phyloP scores from a whole-genome alignment of 2,797 vertebrate species.

The Xyrichtys novacula region DNA sequence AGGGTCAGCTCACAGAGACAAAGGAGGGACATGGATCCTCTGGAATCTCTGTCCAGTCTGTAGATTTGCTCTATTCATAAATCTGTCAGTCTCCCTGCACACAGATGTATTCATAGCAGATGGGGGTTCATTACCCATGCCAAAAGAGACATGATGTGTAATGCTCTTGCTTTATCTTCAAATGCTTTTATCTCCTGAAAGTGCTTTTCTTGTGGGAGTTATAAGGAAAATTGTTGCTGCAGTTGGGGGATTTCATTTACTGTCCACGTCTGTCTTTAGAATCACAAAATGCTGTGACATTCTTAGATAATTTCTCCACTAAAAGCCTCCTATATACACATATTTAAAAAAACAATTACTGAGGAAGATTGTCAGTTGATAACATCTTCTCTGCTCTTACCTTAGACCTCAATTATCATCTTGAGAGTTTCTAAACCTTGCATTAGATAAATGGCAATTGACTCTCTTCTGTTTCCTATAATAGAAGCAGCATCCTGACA shows the following conservation, averaged over 20 bases:
- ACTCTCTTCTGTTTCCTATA: conserved; percentile 76
- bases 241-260: conserved; percentile 1
- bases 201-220: conserved; percentile 23
- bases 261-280: conserved; percentile 37
- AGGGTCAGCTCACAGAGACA: conserved; percentile 80
- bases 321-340: conserved; percentile 15
- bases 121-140: conserved; percentile 20
- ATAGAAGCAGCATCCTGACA: conserved; percentile 82
- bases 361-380: conserved; percentile 33
- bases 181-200: conserved; percentile 29
- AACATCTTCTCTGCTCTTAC: conserved; percentile 64
- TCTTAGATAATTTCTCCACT: conserved; percentile 38
- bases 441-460: conserved; percentile 82
- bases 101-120: conserved; percentile 38
- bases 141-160: not conserved
- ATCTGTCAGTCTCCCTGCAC: conserved; percentile 49
- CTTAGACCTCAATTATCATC: conserved; percentile 85
- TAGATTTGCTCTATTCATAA: conserved; percentile 63
- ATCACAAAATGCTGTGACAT: conserved; percentile 32
- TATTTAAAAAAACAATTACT: conserved; percentile 49
- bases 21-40: conserved; percentile 66
- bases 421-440: conserved; percentile 74
- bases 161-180: conserved; percentile 20
- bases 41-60: conserved; percentile 55
- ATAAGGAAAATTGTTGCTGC: conserved; percentile 14